Base-by-base conservation (phyloP, 2,113 vertebrate genomes). In the Sinocyclocheilus grahami region DNA sequence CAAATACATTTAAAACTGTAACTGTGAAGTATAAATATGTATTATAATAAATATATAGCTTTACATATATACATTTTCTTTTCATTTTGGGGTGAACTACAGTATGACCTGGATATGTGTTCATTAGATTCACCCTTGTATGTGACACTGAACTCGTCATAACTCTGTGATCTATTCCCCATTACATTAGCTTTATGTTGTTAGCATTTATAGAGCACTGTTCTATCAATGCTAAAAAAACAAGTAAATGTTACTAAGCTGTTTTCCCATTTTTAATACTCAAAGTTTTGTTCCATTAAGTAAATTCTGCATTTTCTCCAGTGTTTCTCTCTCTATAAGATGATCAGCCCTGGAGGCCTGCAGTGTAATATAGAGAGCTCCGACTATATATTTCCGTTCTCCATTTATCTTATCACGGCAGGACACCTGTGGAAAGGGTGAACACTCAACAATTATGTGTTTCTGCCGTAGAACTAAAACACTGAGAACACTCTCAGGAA, bases 371-470 rank as follows among this genome's bases (percentile, higher is more conserved):
- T 33, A 63, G 55, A 74, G 58, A 80, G 85, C 77, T 63, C 75
- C 16, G 53, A 75, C 30, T 67, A 27, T 27, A 27, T 27, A 27
- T 27, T 42, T 14, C 72, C 75, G 78, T 74, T 86, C 48, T 37
- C 6, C 60, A 72, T 60, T 79, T 78, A 86, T 89, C 80, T 85
- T 88, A 89, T 89, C 88, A 33, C 33, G 27, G 60, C 37, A 58
- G 42, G 83, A 83, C 81, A 86, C 83, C 90, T 90, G 80, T 85
- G 53, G 89, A 88, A 79, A 55, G 51, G 85, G 87, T 86, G 90
- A 90, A 87, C 60, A 65, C 82, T 60, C 53, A 84, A 86, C 86
- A 46, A 83, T 85, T 86, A 82, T 82, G 81, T 78, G 71, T 65
- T 80, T 76, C 78, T 71, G 62, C 58, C 4, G 22, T 74, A 72